Evolutionary conservation across 2,797 vertebrate species (phyloP).

Genomic region (Microctenopoma steveboyesi): DNA sequence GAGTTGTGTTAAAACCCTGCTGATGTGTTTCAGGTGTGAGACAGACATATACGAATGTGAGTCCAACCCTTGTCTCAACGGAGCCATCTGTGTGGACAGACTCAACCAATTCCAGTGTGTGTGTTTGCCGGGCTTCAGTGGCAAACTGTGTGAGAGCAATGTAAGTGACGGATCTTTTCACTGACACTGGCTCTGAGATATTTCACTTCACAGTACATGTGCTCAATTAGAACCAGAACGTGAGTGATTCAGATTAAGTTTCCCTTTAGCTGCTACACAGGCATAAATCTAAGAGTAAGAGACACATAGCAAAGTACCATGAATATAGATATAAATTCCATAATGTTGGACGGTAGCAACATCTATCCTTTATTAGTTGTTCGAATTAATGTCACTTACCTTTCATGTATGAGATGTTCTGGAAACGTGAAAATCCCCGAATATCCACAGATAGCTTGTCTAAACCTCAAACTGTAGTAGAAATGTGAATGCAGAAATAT

Average conservation of each 20-base stretch:
- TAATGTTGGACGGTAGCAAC: too few relatives aligned
- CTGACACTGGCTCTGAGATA: background rate
- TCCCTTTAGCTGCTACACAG: background rate
- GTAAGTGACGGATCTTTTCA: constrained; percentile 79
- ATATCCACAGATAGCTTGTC: too few relatives aligned
- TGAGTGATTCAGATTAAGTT: background rate
- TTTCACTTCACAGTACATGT: background rate
- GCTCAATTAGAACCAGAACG: background rate
- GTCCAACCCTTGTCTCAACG: constrained; percentile 91
- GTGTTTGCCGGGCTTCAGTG: constrained; percentile 87
- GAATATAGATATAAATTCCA: too few relatives aligned
- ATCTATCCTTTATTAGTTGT: too few relatives aligned
- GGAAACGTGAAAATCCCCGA: too few relatives aligned
- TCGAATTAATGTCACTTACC: too few relatives aligned
- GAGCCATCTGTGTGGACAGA: constrained; percentile 88
- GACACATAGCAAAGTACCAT: too few relatives aligned
- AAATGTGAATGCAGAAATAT: too few relatives aligned
- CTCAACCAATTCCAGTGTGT: constrained; percentile 87
- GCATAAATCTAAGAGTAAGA: background rate
- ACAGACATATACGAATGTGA: constrained; percentile 88
- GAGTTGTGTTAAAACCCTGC: constrained; percentile 53
- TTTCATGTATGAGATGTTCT: too few relatives aligned
- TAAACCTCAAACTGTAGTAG: too few relatives aligned
- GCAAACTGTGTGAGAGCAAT: constrained; percentile 87
- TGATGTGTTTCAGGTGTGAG: constrained; percentile 87